phyloP scores from a whole-genome alignment of 2,797 vertebrate genomes.

The Cossypha niveicapilla region DNA sequence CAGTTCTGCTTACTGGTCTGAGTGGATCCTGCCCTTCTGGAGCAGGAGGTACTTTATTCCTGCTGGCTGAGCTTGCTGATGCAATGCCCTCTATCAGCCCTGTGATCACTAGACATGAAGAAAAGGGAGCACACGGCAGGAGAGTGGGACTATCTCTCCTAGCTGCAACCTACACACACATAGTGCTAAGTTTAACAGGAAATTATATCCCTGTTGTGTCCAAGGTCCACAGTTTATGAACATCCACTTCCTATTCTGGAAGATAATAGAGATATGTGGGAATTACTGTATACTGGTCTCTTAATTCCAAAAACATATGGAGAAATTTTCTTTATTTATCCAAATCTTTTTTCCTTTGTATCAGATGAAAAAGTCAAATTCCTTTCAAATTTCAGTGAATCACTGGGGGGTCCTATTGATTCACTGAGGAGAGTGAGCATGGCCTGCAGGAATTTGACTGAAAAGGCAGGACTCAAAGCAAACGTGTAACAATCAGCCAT shows the following conservation, averaged over 20 bases:
- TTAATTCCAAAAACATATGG: not conserved
- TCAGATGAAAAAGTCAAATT: not conserved
- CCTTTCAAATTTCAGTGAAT: not conserved
- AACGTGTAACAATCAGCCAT: not conserved
- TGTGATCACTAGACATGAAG: not conserved
- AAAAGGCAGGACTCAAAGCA: not conserved
- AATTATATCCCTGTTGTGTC: constrained; percentile 41
- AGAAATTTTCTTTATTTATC: not conserved
- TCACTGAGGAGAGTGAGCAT: not conserved
- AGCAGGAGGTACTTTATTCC: not conserved
- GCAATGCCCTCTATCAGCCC: not conserved
- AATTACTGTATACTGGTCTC: not conserved
- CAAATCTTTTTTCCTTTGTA: not conserved
- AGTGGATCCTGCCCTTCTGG: not conserved
- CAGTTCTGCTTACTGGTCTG: not conserved
- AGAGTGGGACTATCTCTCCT: constrained; percentile 28
- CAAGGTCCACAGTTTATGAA: constrained; percentile 2
- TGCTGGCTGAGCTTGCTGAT: not conserved
- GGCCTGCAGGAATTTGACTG: not conserved
- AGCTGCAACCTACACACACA: constrained; percentile 62
- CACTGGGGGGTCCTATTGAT: not conserved
- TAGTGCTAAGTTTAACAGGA: constrained; percentile 59
- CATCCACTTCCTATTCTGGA: constrained; percentile 52
- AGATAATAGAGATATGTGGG: not conserved
- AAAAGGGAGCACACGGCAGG: not conserved